Evolutionary conservation across 2,113 vertebrate genomes (phyloP).

Genomic region (Ammodytes dubius): DNA sequence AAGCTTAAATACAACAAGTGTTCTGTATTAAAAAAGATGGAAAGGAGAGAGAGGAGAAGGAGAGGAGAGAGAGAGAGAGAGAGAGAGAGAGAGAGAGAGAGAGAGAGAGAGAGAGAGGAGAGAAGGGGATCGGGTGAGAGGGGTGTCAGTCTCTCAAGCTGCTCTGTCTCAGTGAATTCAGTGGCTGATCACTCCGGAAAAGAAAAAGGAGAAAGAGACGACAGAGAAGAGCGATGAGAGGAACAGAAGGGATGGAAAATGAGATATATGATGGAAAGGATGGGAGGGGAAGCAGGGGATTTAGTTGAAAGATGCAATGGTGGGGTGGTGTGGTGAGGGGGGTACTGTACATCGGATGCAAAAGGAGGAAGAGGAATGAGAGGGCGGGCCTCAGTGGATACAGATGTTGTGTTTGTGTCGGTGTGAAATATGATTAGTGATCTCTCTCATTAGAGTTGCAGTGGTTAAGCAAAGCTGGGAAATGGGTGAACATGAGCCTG

Average conservation of each 20-base stretch:
- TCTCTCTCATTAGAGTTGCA: constrained; percentile 65
- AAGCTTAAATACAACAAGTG: constrained; percentile 58
- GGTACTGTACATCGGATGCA: constrained; percentile 7
- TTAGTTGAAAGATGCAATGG: constrained; percentile 19
- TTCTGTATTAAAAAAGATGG: constrained; percentile 46
- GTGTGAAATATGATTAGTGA: constrained; percentile 78
- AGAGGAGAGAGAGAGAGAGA: constrained; percentile 3
- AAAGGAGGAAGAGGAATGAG: constrained; percentile 12
- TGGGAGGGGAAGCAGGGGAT: not conserved
- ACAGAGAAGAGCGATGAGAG: not conserved
- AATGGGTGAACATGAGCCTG: constrained; percentile 17
- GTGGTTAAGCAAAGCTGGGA: constrained; percentile 36
- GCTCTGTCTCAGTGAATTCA: constrained; percentile 25
- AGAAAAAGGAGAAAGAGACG: not conserved
- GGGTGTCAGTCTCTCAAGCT: constrained; percentile 33
- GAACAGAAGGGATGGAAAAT: constrained; percentile 15
- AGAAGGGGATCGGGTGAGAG: not conserved
- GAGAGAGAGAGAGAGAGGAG: constrained; percentile 1
- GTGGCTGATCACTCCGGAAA: constrained; percentile 9
- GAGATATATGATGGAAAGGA: constrained; percentile 13
- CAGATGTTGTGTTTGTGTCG: constrained; percentile 76
- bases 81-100: constrained; percentile 9
- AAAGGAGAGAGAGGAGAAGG: constrained; percentile 25
- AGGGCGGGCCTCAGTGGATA: constrained; percentile 48
- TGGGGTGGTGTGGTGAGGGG: not conserved